These are phyloP conservation scores for Wasmannia auropunctata DNA, from an alignment of 1,140 invertebrate genomes.

Conservation along the genomic window DNA sequence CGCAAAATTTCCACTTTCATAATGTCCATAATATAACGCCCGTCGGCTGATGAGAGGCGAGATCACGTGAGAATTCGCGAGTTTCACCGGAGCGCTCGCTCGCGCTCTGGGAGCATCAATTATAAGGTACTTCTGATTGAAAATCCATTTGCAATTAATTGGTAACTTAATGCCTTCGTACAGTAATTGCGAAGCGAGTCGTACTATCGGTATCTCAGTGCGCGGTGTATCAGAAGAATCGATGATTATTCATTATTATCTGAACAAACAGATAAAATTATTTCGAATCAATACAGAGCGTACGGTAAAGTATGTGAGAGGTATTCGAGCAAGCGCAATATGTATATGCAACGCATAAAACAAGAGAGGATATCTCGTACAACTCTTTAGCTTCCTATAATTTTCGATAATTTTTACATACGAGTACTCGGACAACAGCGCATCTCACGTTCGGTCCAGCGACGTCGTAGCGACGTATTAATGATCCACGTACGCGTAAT, in stretches of 20 bases:
- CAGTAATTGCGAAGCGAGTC: slow-evolving; percentile 13
- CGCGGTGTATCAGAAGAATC: neutral
- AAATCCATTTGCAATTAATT: slow-evolving; percentile 47
- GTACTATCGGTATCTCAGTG: neutral
- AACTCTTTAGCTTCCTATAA: too few relatives aligned
- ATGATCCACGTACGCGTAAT: slow-evolving; percentile 68
- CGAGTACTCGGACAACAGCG: neutral
- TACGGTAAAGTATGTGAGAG: neutral
- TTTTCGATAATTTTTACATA: too few relatives aligned
- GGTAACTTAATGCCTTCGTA: slow-evolving; percentile 30
- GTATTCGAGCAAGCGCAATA: neutral
- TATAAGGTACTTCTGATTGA: slow-evolving; percentile 1
- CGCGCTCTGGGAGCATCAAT: neutral
- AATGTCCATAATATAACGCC: neutral
- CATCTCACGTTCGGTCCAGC: neutral
- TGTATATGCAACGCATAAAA: too few relatives aligned
- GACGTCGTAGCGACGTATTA: neutral
- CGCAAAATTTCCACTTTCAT: neutral
- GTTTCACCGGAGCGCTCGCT: neutral
- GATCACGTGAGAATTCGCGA: neutral
- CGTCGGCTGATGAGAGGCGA: neutral
- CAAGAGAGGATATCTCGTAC: too few relatives aligned
- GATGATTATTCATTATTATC: neutral
- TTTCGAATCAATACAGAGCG: neutral
- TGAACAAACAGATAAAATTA: slow-evolving; percentile 4